Evolutionary conservation across 2,113 vertebrate species (phyloP).

Genomic region (Lepus europaeus): DNA sequence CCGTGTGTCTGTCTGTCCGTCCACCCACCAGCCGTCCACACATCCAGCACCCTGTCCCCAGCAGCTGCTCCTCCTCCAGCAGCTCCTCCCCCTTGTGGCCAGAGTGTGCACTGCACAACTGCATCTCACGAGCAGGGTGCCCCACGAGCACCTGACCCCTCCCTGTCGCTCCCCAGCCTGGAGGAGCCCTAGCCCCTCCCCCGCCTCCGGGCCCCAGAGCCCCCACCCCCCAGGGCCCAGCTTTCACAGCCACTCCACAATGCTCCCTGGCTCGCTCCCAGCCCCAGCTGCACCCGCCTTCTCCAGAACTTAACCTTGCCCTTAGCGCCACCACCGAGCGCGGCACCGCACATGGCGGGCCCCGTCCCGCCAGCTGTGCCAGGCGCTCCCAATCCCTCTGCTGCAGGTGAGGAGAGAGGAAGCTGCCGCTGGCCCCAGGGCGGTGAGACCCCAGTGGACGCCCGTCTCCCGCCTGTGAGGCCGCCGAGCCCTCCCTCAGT

Average conservation of each 20-base stretch:
- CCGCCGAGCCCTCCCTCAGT: too few species aligned
- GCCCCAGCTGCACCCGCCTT: fast-evolving
- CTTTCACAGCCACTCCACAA: not conserved
- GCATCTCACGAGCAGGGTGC: not conserved
- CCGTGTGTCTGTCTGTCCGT: too few species aligned
- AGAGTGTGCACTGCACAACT: not conserved
- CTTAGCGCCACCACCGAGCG: not conserved
- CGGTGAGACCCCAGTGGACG: too few species aligned
- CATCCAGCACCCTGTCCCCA: not conserved
- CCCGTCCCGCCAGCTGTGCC: not conserved
- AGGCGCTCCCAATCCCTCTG: too few species aligned
- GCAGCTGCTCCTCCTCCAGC: not conserved
- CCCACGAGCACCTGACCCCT: not conserved
- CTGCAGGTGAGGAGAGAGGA: too few species aligned
- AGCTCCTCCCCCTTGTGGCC: not conserved
- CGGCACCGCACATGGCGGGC: not conserved
- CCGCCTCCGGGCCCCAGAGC: not conserved
- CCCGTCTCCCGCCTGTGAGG: too few species aligned
- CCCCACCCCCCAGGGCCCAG: not conserved
- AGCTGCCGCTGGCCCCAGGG: too few species aligned
- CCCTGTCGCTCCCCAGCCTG: not conserved
- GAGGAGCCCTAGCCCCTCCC: not conserved
- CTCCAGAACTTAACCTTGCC: not conserved
- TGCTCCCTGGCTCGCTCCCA: not conserved
- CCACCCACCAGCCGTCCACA: too few species aligned